Base-by-base conservation (phyloP, 2,888 invertebrate species). In the Acleris sparsana region DNA sequence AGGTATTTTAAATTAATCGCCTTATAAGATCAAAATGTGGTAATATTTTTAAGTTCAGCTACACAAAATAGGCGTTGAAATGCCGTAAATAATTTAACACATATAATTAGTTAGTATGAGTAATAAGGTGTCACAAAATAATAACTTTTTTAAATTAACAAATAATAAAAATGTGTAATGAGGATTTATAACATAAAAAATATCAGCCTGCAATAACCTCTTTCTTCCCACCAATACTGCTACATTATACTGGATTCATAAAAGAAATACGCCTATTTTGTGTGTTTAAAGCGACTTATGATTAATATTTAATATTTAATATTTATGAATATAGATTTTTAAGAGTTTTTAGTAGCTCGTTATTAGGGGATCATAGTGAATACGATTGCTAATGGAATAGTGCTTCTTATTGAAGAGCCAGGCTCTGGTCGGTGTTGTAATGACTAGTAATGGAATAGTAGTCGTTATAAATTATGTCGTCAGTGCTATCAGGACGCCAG, bases 11-110 rank as follows among this genome's bases (percentile, higher is more conserved):
- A n/a, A 49, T 55, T 25, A 13, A 53, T 60, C 20, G 29, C 43
- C 39, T 64, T 53, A 59, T 53, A 17, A 59, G 3, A 48, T 29
- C 20, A 22, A 33, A 53, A 49, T 7, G 9, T 43, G 33, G 16
- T 22, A 18, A 58, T 51, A 17, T 46, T 39, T 25, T 33, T 48
- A 22, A 52, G 33, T 48, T 29, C 25, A 43, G 17, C 39, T 39
- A 17, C 59, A 60, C 59, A 43, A 60, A 55, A 55, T 55, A 49
- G 53, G 58, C 25, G 22, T 59, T 53, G 5, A 5, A 17, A 18
- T 18, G 9, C 20, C 6, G 22, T 39, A 39, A 39, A 39, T 3
- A 11, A 11, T 33, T 39, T 33, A 3, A 39, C 39, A 9, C 4
- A 13, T 11, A 33, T 29, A 29, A 29, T 9, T 33, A 33, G 9